Conservation (phyloP, 2,797 vertebrate species). For the Sus cebifrons region DNA sequence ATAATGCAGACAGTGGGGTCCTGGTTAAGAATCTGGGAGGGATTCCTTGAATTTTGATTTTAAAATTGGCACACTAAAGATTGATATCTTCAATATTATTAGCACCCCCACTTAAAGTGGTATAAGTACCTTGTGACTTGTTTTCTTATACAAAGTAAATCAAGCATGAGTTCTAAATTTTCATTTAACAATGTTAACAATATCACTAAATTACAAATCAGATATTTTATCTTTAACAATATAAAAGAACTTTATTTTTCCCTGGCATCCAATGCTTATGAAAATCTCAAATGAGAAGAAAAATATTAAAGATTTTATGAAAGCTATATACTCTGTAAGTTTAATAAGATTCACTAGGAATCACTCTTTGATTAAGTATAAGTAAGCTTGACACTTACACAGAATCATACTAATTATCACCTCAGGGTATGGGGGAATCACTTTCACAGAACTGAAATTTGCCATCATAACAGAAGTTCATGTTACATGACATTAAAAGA, state of each 20-base stretch:
- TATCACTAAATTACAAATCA: conserved; percentile 49
- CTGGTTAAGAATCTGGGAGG: neutral
- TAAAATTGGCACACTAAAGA: neutral
- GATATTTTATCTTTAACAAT: conserved; percentile 5
- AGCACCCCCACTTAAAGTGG: neutral
- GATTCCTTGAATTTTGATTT: neutral
- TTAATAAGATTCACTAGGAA: neutral
- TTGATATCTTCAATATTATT: neutral
- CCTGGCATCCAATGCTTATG: neutral
- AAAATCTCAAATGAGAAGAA: neutral
- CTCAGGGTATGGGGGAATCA: neutral
- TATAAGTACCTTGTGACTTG: conserved; percentile 8
- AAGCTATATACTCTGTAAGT: neutral
- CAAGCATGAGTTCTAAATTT: neutral
- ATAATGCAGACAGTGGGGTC: no score
- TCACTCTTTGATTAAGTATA: neutral
- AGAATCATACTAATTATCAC: conserved; percentile 39
- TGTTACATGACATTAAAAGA: neutral
- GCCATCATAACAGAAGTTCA: neutral
- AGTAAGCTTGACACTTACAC: neutral
- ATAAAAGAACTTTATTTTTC: conserved; percentile 32
- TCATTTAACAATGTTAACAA: conserved; percentile 42
- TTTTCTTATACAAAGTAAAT: neutral
- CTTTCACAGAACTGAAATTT: neutral
- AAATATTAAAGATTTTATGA: neutral